Evolutionary conservation across 2,113 vertebrate species (phyloP), one percentile per base, ranked within the genome.

Genomic region (Mormoops blainvillei): DNA sequence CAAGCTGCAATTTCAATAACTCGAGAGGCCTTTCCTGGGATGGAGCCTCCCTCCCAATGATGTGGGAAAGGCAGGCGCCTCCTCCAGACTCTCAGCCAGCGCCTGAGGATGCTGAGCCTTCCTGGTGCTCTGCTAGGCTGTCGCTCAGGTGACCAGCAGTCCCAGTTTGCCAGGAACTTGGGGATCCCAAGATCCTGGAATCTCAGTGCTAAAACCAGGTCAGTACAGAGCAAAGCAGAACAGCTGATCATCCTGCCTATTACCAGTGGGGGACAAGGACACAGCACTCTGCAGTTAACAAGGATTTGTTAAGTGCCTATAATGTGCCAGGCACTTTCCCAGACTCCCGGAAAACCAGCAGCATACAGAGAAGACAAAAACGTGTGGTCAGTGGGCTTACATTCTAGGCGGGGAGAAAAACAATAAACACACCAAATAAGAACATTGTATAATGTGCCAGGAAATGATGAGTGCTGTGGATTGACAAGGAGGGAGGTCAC

Each of bases 1-100:
- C 95, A 97, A 98, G 98, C 94, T 93, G 45, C 96, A 90, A 94
- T 94, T 97, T 96, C 96, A 97, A 58, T 98, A 98, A 98, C 96
- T 98, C 97, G 97, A 94, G 70, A 80, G 73, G 58, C 74, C 86
- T 94, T 58, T 94, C 97, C 93, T 82, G 61, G 94, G 95, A 92
- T 28, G 70, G 91, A 67, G 76, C n/a, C 38, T 1, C 10, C 87
- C 26, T n/a, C 70, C 28, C 9, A 19, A n/a, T 8, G 41, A 67
- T 3, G 0, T 3, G 31, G n/a, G 36, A 14, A 61, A 76, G 43
- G 65, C 5, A 4, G 81, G 28, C 0, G 0, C 5, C 65, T 38
- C 33, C 58, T 54, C 81, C 6, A 1, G 58, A 26, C 7, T 15
- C 52, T 50, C 36, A 3, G 2, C 45, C 28, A 11, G 26, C 24